Conservation (phyloP, 1,140 invertebrate genomes). For the Andrena cerasifolii region DNA sequence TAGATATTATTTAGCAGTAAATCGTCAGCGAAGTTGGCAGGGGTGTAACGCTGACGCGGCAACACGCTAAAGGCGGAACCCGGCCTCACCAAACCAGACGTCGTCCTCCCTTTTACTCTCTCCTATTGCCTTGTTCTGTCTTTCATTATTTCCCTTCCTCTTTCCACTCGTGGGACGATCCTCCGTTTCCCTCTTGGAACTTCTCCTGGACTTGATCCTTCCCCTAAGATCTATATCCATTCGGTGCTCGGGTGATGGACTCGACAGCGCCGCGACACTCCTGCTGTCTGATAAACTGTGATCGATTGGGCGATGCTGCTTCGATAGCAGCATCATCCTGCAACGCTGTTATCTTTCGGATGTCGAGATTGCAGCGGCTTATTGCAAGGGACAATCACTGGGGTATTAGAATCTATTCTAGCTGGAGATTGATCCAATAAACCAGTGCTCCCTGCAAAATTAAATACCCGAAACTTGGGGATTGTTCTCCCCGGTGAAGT, state of each 20-base stretch:
- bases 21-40: conserved; percentile 70
- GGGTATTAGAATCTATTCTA: conserved; percentile 6
- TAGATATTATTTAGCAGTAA: conserved; percentile 81
- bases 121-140: neutral
- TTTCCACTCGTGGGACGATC: neutral
- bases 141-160: conserved; percentile 33
- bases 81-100: conserved; percentile 64
- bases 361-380: neutral
- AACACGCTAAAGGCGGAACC: conserved; percentile 81
- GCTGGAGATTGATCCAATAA: too few relatives aligned
- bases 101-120: neutral
- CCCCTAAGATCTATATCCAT: neutral
- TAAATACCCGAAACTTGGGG: too few relatives aligned
- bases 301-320: conserved; percentile 2
- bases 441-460: too few relatives aligned
- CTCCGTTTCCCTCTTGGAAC: neutral
- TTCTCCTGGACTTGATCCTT: too few relatives aligned
- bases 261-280: too few relatives aligned
- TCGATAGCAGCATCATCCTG: neutral
- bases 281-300: conserved; percentile 23
- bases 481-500: too few relatives aligned
- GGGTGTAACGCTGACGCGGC: conserved; percentile 78
- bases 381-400: neutral
- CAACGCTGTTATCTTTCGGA: neutral
- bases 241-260: neutral